These are phyloP conservation scores for Pipistrellus pipistrellus DNA, from an alignment of 2,797 vertebrate genomes.

Conservation along the genomic window DNA sequence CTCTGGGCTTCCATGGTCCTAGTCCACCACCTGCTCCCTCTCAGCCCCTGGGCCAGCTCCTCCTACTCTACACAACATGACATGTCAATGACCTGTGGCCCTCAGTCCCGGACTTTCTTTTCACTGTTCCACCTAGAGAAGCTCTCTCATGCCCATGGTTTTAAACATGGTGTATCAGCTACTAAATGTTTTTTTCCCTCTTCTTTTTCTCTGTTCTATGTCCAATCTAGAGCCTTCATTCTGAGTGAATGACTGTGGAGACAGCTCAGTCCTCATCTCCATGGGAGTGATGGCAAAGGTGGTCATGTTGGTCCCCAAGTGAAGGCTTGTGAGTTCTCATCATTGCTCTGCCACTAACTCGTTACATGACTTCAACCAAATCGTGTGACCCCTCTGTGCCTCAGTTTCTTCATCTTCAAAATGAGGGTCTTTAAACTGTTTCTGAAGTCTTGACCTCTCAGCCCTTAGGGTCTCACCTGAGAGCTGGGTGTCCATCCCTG, in stretches of 20 bases:
- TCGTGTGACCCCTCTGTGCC: neutral
- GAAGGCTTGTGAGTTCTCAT: neutral
- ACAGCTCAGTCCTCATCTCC: neutral
- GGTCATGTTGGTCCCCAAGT: neutral
- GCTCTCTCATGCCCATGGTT: constrained; percentile 1
- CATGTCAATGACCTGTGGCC: neutral
- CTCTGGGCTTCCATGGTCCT: neutral
- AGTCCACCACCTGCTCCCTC: neutral
- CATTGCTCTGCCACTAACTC: neutral
- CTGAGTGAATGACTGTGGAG: neutral
- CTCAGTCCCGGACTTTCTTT: neutral
- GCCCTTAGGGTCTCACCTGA: neutral
- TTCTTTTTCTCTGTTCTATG: neutral
- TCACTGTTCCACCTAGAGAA: neutral
- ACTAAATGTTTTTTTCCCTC: neutral
- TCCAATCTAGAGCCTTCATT: constrained; percentile 45
- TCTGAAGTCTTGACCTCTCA: neutral
- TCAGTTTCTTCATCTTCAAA: constrained; percentile 63
- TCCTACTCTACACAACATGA: neutral
- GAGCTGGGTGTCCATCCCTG: neutral
- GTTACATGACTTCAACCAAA: neutral
- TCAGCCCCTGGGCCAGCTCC: too few relatives aligned
- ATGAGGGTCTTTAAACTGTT: neutral
- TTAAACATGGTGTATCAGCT: neutral
- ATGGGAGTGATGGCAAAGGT: neutral